Evolutionary conservation across 2,113 vertebrate genomes (phyloP).

Genomic region (Phylloscopus trochilus): DNA sequence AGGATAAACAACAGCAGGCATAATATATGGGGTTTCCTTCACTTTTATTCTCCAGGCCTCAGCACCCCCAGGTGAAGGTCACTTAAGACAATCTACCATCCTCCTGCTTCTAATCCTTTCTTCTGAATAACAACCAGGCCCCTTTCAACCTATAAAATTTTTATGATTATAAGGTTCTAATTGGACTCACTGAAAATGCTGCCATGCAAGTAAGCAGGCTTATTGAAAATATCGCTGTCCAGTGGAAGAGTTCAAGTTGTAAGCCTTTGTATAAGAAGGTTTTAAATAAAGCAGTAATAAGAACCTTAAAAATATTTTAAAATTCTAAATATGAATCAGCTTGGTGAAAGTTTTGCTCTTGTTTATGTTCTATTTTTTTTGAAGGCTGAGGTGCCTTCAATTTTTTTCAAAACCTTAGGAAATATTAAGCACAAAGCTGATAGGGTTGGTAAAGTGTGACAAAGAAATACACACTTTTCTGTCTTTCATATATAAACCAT

Average conservation of each 20-base stretch:
- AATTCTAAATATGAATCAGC: background rate
- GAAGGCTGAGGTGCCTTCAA: background rate
- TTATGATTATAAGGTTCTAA: background rate
- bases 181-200: background rate
- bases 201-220: background rate
- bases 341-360: background rate
- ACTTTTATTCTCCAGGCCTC: background rate
- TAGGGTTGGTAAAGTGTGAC: background rate
- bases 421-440: background rate
- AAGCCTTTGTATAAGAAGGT: background rate
- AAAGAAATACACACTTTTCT: background rate
- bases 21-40: background rate
- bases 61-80: background rate
- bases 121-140: fast-evolving
- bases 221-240: background rate
- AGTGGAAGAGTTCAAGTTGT: background rate
- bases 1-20: background rate
- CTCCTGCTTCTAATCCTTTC: background rate
- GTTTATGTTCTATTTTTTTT: background rate
- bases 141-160: background rate
- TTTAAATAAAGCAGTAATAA: background rate
- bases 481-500: background rate
- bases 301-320: background rate
- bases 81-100: background rate
- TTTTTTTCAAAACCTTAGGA: background rate